Evolutionary conservation across 2,797 vertebrate species (phyloP).

Genomic region (Melanotaenia nigrans): DNA sequence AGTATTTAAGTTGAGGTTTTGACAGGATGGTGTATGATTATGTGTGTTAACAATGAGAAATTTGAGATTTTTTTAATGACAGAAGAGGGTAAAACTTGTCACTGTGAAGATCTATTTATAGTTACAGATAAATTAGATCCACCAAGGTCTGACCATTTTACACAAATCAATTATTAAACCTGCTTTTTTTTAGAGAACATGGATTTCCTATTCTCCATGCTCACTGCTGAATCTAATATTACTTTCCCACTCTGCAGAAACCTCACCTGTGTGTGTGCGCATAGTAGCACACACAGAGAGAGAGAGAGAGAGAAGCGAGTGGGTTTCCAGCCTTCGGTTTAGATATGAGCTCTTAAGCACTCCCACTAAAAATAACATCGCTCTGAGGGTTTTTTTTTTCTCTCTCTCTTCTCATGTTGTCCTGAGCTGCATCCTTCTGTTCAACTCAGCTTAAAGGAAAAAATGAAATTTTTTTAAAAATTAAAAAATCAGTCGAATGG

Average conservation of each 20-base stretch:
- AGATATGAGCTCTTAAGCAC: constrained; percentile 67
- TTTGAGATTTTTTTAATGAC: constrained; percentile 1
- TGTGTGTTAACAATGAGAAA: background rate
- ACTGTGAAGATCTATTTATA: no score
- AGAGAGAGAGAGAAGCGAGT: constrained; percentile 1
- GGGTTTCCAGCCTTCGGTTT: constrained; percentile 40
- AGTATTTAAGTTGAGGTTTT: constrained; percentile 6
- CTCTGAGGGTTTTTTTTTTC: constrained; percentile 42
- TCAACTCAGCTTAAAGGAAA: constrained; percentile 36
- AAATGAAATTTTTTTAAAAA: background rate
- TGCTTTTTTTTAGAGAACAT: constrained; percentile 34
- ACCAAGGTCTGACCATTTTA: constrained; percentile 6
- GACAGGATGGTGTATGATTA: constrained; percentile 5
- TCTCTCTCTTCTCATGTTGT: constrained; percentile 38
- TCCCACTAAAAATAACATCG: constrained; percentile 72
- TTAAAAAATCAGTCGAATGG: background rate
- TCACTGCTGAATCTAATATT: constrained; percentile 41
- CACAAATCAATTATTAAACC: constrained; percentile 52
- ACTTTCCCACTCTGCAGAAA: constrained; percentile 14
- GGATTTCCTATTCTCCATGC: constrained; percentile 38
- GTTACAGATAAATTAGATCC: constrained; percentile 8
- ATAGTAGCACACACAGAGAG: no score
- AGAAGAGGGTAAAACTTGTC: background rate
- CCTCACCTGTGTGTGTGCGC: constrained; percentile 34
- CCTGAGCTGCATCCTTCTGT: constrained; percentile 66